phyloP scores from a whole-genome alignment of 1,140 invertebrate species.

The Probaryconus sp. region DNA sequence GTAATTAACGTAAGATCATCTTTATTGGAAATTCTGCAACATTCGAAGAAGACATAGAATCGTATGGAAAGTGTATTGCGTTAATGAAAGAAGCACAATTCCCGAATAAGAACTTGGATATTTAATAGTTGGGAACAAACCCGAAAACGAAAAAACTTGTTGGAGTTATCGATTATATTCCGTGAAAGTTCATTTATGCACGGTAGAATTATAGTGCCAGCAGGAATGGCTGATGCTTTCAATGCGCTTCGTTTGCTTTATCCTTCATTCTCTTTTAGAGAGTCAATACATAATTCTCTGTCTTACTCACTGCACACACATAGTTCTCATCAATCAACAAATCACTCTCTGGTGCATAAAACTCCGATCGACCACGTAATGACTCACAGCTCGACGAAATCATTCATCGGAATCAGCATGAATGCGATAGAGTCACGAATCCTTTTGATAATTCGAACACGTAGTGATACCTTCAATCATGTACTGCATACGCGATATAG shows the following conservation, averaged over 20 bases:
- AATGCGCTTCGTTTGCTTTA: conserved; percentile 54
- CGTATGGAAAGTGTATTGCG: no score
- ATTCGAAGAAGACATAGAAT: no score
- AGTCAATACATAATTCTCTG: conserved; percentile 53
- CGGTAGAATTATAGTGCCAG: conserved; percentile 33
- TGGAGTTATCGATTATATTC: conserved; percentile 47
- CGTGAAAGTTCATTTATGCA: conserved; percentile 48
- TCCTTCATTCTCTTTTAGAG: conserved; percentile 45
- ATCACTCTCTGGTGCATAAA: conserved; percentile 51
- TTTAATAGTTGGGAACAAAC: no score
- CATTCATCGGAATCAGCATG: conserved; percentile 59
- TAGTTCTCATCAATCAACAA: conserved; percentile 59
- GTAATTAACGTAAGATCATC: no score
- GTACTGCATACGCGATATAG: conserved; percentile 50
- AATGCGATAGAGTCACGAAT: conserved; percentile 57
- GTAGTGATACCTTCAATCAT: conserved; percentile 59
- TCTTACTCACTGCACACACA: conserved; percentile 49
- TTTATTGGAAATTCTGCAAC: no score
- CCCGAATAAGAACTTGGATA: conserved; percentile 16
- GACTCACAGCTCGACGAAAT: conserved; percentile 56
- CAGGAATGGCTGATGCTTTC: conserved; percentile 37
- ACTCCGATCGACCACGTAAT: conserved; percentile 58
- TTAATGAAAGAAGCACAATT: no score
- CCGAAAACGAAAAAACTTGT: conserved; percentile 17
- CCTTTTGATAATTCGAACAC: conserved; percentile 58